A percentile compares a stretch with the other conserved stretches of the same genome.
phyloP scores from a whole-genome alignment of 2,113 vertebrate species.

The Bujurquina vittata region DNA sequence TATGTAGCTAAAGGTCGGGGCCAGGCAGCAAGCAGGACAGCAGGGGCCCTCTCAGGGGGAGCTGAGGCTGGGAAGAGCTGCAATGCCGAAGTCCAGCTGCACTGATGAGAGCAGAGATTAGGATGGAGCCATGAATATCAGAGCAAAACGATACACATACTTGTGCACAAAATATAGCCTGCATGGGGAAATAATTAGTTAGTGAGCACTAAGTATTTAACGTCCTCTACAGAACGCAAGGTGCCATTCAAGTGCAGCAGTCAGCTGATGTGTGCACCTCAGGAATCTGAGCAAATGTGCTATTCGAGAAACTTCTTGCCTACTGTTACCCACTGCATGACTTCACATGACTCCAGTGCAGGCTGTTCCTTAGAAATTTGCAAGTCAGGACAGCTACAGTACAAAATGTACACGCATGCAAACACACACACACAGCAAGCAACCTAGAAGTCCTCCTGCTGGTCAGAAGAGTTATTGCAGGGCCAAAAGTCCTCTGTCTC shows the following conservation, averaged over 20 bases:
- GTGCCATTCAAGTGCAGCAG: slow-evolving; percentile 31
- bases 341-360: slow-evolving; percentile 56
- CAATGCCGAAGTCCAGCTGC: slow-evolving; percentile 60
- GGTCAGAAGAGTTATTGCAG: slow-evolving; percentile 45
- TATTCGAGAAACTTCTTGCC: slow-evolving; percentile 50
- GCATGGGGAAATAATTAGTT: slow-evolving; percentile 32
- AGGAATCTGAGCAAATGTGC: slow-evolving; percentile 40
- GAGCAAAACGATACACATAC: slow-evolving; percentile 38
- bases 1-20: slow-evolving; percentile 82
- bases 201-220: slow-evolving; percentile 3
- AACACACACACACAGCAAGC: slow-evolving; percentile 16
- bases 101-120: slow-evolving; percentile 39
- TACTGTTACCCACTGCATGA: slow-evolving; percentile 51
- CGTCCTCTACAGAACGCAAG: neutral
- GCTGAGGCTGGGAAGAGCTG: slow-evolving; percentile 47
- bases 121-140: slow-evolving; percentile 7
- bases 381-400: slow-evolving; percentile 65
- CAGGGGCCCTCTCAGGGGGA: slow-evolving; percentile 74
- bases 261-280: slow-evolving; percentile 15
- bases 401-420: slow-evolving; percentile 23
- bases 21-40: slow-evolving; percentile 63
- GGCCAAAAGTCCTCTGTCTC: slow-evolving; percentile 26
- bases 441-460: slow-evolving; percentile 45
- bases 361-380: slow-evolving; percentile 62
- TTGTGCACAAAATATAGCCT: slow-evolving; percentile 21